A percentile compares a stretch with the other conserved stretches of the same genome.
Evolutionary conservation across 1,140 invertebrate species (phyloP).

Genomic region (Bemisia tabaci): DNA sequence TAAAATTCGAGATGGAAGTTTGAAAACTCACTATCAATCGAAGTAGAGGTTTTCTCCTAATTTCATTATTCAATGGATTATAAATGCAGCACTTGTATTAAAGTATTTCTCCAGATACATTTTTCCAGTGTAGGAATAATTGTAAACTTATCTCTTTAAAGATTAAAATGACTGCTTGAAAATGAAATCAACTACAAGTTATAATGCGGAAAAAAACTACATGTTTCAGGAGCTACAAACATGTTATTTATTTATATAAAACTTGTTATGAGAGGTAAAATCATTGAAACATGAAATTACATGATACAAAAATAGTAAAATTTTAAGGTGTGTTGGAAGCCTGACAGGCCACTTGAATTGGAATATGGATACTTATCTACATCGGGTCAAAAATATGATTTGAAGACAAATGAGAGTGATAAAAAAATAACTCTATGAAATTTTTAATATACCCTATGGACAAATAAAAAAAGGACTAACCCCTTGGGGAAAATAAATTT

Average conservation of each 20-base stretch:
- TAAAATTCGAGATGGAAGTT: no score
- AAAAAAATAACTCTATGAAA: neutral
- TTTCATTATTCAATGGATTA: no score
- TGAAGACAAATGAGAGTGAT: neutral
- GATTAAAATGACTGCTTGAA: no score
- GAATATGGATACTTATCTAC: neutral
- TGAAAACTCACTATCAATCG: no score
- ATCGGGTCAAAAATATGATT: neutral
- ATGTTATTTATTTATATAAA: neutral
- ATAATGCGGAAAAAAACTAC: no score
- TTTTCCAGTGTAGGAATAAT: no score
- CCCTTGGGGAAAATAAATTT: neutral
- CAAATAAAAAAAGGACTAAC: neutral
- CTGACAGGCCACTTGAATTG: neutral
- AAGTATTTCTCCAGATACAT: no score
- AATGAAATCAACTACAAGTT: no score
- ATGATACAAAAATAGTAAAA: neutral
- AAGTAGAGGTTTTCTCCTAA: no score
- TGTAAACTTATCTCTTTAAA: no score
- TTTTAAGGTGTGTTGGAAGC: no score
- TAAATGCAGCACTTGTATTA: no score
- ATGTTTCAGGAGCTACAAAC: neutral
- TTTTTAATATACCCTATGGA: neutral
- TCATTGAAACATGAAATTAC: neutral
- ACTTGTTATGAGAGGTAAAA: neutral